Conservation (phyloP, 2,113 vertebrate genomes). For the Hippocampus comes region DNA sequence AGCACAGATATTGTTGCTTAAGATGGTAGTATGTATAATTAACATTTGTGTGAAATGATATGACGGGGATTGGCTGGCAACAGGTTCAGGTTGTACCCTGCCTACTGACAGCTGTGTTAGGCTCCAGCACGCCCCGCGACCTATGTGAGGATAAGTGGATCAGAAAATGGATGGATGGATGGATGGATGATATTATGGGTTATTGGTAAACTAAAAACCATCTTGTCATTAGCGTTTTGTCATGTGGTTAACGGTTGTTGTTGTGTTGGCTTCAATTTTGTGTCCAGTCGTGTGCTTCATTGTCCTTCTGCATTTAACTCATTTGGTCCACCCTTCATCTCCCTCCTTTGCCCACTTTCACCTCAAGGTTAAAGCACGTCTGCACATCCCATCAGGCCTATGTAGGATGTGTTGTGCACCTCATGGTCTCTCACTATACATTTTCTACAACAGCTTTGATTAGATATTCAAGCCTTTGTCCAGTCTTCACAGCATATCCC, state of each 20-base stretch:
- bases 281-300: constrained; percentile 40
- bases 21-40: too few relatives aligned
- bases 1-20: too few relatives aligned
- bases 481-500: constrained; percentile 45
- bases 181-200: too few relatives aligned
- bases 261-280: constrained; percentile 57
- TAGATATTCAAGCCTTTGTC: constrained; percentile 70
- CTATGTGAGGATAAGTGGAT: too few relatives aligned
- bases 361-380: constrained; percentile 74
- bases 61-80: too few relatives aligned
- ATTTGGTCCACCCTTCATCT: constrained; percentile 18
- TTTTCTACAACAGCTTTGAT: constrained; percentile 60
- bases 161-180: too few relatives aligned
- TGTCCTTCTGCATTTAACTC: constrained; percentile 47
- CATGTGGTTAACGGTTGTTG: constrained; percentile 55
- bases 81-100: too few relatives aligned
- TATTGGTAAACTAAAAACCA: background rate
- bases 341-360: constrained; percentile 29
- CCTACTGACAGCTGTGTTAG: too few relatives aligned
- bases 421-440: constrained; percentile 51
- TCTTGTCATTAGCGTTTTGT: background rate
- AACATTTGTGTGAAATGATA: too few relatives aligned
- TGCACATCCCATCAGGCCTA: constrained; percentile 72
- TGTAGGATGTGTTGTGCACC: constrained; percentile 56
- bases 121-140: too few relatives aligned